These are phyloP conservation scores for Apostichopus parvimensis DNA, from an alignment of 35 echinoderm and acorn worm species.

Conservation along the genomic window DNA sequence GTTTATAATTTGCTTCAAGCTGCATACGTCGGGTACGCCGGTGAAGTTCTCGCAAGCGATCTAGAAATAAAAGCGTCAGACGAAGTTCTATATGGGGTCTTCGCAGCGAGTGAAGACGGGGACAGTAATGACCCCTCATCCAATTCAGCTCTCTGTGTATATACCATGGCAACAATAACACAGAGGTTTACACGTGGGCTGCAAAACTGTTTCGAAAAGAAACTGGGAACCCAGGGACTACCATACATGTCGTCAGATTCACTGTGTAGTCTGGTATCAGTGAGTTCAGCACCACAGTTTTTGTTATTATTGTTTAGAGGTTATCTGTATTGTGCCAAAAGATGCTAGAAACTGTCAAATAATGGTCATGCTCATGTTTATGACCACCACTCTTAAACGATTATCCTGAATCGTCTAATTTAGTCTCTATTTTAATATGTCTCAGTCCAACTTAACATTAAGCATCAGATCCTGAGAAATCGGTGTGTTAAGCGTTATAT, in stretches of 20 bases:
- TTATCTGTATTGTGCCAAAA: too few species aligned
- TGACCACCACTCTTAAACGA: too few species aligned
- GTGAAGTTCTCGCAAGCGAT: constrained; percentile 16
- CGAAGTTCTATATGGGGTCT: constrained; percentile 66
- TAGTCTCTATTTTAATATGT: too few species aligned
- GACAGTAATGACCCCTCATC: neutral
- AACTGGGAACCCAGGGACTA: constrained; percentile 46
- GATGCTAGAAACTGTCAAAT: too few species aligned
- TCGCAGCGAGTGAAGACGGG: constrained; percentile 32
- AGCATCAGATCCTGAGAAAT: too few species aligned
- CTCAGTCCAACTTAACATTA: too few species aligned
- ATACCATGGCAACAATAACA: constrained; percentile 47
- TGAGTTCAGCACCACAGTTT: neutral
- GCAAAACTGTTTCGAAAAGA: constrained; percentile 55
- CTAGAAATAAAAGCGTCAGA: constrained; percentile 5
- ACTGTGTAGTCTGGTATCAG: neutral
- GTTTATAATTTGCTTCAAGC: constrained; percentile 66
- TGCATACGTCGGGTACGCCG: constrained; percentile 61
- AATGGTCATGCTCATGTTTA: too few species aligned
- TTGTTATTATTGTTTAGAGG: too few species aligned
- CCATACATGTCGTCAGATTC: constrained; percentile 14
- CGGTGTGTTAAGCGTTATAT: too few species aligned
- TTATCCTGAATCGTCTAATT: too few species aligned
- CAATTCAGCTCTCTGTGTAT: constrained; percentile 70
- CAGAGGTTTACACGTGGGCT: constrained; percentile 43